These are phyloP conservation scores for Megalurothrips usitatus DNA, from an alignment of 2,888 invertebrate genomes.

Conservation along the genomic window DNA sequence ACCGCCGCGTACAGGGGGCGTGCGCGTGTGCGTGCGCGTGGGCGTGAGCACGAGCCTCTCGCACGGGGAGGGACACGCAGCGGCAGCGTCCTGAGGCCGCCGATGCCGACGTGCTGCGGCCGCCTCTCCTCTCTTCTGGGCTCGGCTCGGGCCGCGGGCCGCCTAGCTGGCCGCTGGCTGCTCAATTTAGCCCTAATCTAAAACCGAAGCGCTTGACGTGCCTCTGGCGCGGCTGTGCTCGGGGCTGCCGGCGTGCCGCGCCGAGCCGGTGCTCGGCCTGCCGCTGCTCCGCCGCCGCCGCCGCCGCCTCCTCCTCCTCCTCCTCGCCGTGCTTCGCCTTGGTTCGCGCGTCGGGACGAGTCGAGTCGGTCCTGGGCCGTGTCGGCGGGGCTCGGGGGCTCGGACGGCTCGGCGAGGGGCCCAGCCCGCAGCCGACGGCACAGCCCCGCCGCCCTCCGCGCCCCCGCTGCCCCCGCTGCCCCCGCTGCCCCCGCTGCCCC, in stretches of 20 bases:
- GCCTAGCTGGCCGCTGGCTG: not conserved
- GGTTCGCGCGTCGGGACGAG: not conserved
- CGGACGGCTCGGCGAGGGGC: no score
- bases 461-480: no score
- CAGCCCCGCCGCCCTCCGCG: no score
- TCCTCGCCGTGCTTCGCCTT: not conserved
- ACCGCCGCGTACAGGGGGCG: no score
- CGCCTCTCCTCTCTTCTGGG: not conserved
- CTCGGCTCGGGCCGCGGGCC: not conserved
- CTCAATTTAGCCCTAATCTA: conserved; percentile 26
- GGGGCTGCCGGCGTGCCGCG: not conserved
- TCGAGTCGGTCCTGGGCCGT: not conserved
- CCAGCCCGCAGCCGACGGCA: no score
- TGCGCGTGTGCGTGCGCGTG: no score
- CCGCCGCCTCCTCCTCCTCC: not conserved
- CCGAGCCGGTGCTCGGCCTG: not conserved
- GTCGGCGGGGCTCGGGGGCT: not conserved
- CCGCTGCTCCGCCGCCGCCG: not conserved
- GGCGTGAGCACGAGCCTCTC: no score
- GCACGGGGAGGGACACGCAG: not conserved
- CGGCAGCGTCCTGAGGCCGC: not conserved
- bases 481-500: no score
- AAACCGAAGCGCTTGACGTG: conserved; percentile 15
- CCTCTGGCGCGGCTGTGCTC: not conserved
- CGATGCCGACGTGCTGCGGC: not conserved